Percentiles rank a stretch among this genome's conserved stretches.
phyloP scores from a whole-genome alignment of 2,888 invertebrate species.

The Drosophila gaucha region DNA sequence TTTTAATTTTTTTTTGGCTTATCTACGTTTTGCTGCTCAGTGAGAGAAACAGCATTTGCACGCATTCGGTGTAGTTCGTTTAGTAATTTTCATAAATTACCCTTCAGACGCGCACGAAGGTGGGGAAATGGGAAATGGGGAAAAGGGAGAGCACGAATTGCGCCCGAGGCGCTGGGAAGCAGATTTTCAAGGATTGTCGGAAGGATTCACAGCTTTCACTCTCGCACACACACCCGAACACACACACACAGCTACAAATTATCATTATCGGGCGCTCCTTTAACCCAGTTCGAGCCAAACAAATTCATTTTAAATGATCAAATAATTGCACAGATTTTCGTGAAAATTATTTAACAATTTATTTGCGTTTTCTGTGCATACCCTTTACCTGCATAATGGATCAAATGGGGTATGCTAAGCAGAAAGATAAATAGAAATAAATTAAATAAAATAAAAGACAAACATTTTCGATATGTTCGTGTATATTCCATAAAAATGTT shows the following conservation, averaged over 20 bases:
- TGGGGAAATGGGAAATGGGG: conserved; percentile 4
- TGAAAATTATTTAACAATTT: conserved; percentile 41
- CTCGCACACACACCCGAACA: conserved; percentile 11
- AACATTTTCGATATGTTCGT: not conserved
- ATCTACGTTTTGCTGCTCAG: conserved; percentile 17
- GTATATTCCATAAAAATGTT: not conserved
- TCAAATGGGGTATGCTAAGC: not conserved
- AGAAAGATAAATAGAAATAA: not conserved
- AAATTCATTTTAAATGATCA: conserved; percentile 63
- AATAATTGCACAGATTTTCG: conserved; percentile 62
- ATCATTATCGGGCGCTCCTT: conserved; percentile 53
- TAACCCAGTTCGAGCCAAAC: conserved; percentile 31
- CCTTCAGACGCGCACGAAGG: conserved; percentile 51
- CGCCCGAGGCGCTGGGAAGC: conserved; percentile 7
- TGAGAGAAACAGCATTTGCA: conserved; percentile 71
- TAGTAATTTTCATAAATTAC: conserved; percentile 80
- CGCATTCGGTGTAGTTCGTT: conserved; percentile 72
- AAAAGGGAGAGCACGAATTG: not conserved
- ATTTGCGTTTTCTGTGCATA: conserved; percentile 7
- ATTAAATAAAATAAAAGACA: no score
- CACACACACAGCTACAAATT: conserved; percentile 42
- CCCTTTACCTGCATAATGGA: conserved; percentile 13
- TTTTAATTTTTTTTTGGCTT: conserved; percentile 3
- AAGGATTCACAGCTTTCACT: conserved; percentile 39
- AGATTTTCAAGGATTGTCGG: conserved; percentile 23